Evolutionary conservation across 2,113 vertebrate genomes (phyloP), one percentile per base, ranked within the genome.

Genomic region (Chaetodon trifascialis): DNA sequence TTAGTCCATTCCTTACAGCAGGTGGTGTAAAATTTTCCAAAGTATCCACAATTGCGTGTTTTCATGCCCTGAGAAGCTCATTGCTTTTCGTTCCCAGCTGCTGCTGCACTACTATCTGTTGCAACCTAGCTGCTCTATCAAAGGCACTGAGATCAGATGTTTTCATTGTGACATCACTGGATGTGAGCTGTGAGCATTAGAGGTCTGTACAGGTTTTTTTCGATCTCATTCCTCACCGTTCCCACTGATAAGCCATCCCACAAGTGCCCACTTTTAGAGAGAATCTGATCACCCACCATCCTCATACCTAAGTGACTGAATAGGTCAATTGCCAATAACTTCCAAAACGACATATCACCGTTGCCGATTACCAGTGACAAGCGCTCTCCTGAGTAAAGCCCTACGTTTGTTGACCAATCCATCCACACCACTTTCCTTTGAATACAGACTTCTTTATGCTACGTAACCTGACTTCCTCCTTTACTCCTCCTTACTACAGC

Each of bases 11-110:
- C 68, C 44, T 14, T 70, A 9, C 21, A 69, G 63, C 21, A 23
- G 34, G 21, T 47, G 23, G 0, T 56, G 15, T 12, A 30, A 30
- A 30, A 30, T 30, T 2, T 30, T 30, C 30, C 30, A 30, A 30
- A 30, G 30, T 94, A 88, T 95, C 95, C 95, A 94, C 94, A 91
- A 84, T 94, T 90, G 90, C 91, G 86, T 91, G 93, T 91, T 89
- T 92, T 93, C 91, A 92, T 93, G 91, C 91, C 87, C 83, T 89
- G 77, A 84, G 70, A 91, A 89, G 75, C 86, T 88, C 84, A 85
- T 86, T 92, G 87, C 91, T 88, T 77, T 73, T 88, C 87, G 83
- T 89, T 84, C 94, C 23, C 51, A 73, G 66, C 72, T 30, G 34
- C 55, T 73, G 30, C 3, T 2, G 15, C 40, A 23, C 38, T 6